Evolutionary conservation across 2,888 invertebrate genomes (phyloP).

Genomic region (Caenorhabditis sulstoni): DNA sequence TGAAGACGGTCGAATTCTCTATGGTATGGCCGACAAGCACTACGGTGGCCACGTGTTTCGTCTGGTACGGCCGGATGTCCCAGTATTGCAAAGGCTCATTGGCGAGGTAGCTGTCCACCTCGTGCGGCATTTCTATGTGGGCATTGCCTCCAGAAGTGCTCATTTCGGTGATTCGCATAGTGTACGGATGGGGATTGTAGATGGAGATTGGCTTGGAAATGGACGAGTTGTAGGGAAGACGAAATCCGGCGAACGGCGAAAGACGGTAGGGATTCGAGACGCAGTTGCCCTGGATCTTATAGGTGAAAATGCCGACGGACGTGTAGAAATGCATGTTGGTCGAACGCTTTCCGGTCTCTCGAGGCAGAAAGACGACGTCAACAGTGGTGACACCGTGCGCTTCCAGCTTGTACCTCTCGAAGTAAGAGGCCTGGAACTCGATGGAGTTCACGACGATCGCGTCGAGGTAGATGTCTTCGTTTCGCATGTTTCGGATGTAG

Average conservation of each 20-base stretch:
- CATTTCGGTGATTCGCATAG: slow-evolving; percentile 87
- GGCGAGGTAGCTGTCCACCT: slow-evolving; percentile 85
- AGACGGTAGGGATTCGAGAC: slow-evolving; percentile 92
- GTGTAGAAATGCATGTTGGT: slow-evolving; percentile 94
- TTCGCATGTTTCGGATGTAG: slow-evolving; percentile 55
- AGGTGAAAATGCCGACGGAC: slow-evolving; percentile 90
- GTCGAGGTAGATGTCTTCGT: slow-evolving; percentile 56
- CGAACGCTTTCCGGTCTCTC: slow-evolving; percentile 91
- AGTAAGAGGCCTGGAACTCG: slow-evolving; percentile 65
- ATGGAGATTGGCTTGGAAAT: slow-evolving; percentile 86
- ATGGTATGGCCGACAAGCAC: slow-evolving; percentile 58
- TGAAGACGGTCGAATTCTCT: slow-evolving; percentile 73
- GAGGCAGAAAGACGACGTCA: slow-evolving; percentile 94
- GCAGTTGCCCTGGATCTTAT: slow-evolving; percentile 84
- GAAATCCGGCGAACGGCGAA: slow-evolving; percentile 91
- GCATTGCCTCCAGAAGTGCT: slow-evolving; percentile 88
- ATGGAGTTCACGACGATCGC: slow-evolving; percentile 64
- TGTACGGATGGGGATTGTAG: slow-evolving; percentile 93
- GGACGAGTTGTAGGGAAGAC: slow-evolving; percentile 92
- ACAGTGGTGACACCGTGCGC: slow-evolving; percentile 94
- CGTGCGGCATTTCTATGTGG: slow-evolving; percentile 88
- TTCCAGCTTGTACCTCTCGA: slow-evolving; percentile 85
- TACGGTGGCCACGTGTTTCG: slow-evolving; percentile 59
- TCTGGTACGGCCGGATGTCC: slow-evolving; percentile 82
- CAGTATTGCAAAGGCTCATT: slow-evolving; percentile 90